Evolutionary conservation across 2,888 invertebrate species (phyloP).

Genomic region (Platypus cylindrus): DNA sequence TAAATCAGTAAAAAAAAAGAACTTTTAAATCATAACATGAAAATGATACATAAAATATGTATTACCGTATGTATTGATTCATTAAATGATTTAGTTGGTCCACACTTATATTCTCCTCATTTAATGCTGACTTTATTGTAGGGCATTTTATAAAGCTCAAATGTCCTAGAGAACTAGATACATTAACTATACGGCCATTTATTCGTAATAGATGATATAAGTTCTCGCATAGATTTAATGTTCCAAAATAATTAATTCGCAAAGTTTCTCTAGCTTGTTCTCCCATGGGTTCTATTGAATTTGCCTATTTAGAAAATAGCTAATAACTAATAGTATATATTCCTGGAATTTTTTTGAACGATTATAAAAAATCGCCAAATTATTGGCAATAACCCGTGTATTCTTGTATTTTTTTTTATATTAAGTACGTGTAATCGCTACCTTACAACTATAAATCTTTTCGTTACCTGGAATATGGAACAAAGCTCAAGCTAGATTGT

Average conservation of each 20-base stretch:
- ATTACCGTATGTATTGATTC: slow-evolving; percentile 19
- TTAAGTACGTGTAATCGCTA: too few relatives aligned
- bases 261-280: slow-evolving; percentile 60
- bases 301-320: too few relatives aligned
- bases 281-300: slow-evolving; percentile 42
- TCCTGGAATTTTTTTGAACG: too few relatives aligned
- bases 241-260: slow-evolving; percentile 54
- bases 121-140: slow-evolving; percentile 41
- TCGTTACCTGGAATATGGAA: too few relatives aligned
- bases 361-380: too few relatives aligned
- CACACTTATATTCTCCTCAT: slow-evolving; percentile 42
- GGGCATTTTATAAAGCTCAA: slow-evolving; percentile 46
- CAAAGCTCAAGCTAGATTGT: too few relatives aligned
- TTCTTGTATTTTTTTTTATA: too few relatives aligned
- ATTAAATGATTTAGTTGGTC: slow-evolving; percentile 47
- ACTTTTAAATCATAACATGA: not conserved
- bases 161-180: slow-evolving; percentile 58
- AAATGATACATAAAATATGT: not conserved
- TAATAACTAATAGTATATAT: too few relatives aligned
- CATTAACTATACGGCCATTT: slow-evolving; percentile 60
- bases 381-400: too few relatives aligned
- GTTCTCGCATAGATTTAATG: slow-evolving; percentile 49
- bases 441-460: too few relatives aligned
- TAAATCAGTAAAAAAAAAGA: not conserved
- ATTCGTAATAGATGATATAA: slow-evolving; percentile 60